Percentiles rank a stretch among this genome's conserved stretches.
phyloP scores from a whole-genome alignment of 2,888 invertebrate genomes.

The Meteorus colon region DNA sequence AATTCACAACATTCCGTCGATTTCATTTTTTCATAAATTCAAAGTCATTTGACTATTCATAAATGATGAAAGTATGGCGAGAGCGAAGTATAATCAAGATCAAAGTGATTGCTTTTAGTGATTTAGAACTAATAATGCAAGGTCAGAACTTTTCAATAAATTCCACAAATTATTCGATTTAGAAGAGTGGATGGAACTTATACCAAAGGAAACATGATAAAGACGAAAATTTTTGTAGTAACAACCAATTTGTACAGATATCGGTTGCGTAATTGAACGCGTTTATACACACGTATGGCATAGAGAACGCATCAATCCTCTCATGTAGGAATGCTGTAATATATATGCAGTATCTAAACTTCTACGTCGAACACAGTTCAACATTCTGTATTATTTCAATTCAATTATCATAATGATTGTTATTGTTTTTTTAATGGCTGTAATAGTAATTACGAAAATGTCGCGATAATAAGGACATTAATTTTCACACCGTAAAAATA shows the following conservation, averaged over 20 bases:
- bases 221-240: neutral
- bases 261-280: neutral
- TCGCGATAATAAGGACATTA: neutral
- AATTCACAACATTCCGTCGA: slow-evolving; percentile 67
- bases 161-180: neutral
- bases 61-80: slow-evolving; percentile 12
- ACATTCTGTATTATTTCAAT: neutral
- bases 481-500: too few relatives aligned
- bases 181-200: neutral
- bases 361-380: neutral
- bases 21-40: slow-evolving; percentile 65
- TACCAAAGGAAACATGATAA: neutral
- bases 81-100: neutral
- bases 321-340: slow-evolving; percentile 6
- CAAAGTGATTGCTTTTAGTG: slow-evolving; percentile 25
- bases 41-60: neutral
- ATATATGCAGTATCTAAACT: neutral
- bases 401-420: neutral
- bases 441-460: neutral
- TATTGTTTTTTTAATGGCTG: slow-evolving; percentile 8
- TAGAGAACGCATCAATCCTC: neutral
- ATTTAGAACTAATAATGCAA: neutral
- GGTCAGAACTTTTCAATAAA: neutral
- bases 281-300: slow-evolving; percentile 7
- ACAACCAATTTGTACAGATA: neutral